Evolutionary conservation across 2,797 vertebrate species (phyloP).

Genomic region (Diplodus puntazzo): DNA sequence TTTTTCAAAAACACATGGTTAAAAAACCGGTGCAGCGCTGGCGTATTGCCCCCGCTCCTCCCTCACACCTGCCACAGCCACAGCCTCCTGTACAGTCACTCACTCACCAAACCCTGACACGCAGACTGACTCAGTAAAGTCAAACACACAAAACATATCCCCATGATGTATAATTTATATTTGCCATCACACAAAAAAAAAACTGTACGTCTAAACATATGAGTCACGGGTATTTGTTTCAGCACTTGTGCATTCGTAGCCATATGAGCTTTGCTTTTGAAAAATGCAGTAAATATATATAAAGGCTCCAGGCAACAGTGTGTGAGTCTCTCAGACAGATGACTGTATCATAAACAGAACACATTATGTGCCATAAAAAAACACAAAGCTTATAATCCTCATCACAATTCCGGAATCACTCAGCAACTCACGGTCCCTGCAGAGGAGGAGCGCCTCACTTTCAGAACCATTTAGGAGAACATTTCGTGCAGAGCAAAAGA

Average conservation of each 20-base stretch:
- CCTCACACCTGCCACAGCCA: conserved; percentile 27
- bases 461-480: conserved; percentile 10
- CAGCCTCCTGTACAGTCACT: conserved; percentile 19
- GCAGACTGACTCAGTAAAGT: conserved; percentile 51
- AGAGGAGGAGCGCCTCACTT: conserved; percentile 4
- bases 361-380: conserved; percentile 73
- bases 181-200: conserved; percentile 9
- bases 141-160: conserved; percentile 11
- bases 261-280: conserved; percentile 14
- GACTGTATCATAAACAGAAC: conserved; percentile 63
- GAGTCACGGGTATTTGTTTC: conserved; percentile 35
- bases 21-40: conserved; percentile 51
- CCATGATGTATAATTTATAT: neutral
- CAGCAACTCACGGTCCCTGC: conserved; percentile 50
- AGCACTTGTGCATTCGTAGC: conserved; percentile 7
- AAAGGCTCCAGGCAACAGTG: conserved; percentile 44
- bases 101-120: conserved; percentile 44
- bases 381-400: conserved; percentile 51
- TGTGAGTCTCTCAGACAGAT: conserved; percentile 32
- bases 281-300: conserved; percentile 15
- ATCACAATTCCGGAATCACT: conserved; percentile 63
- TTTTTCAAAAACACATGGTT: conserved; percentile 51
- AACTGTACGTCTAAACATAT: conserved; percentile 11
- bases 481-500: conserved; percentile 10
- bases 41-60: conserved; percentile 69